Evolutionary conservation across 2,888 invertebrate species (phyloP), one percentile per base, ranked within the genome.

Genomic region (Pogonocherus hispidulus): DNA sequence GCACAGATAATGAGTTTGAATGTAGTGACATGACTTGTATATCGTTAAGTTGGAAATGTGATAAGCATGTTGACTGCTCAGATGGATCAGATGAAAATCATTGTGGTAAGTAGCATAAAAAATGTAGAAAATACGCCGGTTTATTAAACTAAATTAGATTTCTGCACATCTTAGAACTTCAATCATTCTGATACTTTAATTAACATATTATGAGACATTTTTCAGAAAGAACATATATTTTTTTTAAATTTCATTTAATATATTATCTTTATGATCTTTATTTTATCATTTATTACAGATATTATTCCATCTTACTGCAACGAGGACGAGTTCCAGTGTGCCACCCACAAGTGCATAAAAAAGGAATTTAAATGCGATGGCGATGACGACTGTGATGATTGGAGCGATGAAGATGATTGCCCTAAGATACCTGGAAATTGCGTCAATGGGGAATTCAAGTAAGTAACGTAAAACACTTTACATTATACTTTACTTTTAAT

Each of bases 351-450:
- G 64, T 96, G 95, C 82, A 91, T 95, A 51, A 88, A 91, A 41
- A 88, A 89, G 76, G 90, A 92, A 67, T 95, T 93, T 81, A 90
- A 91, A 70, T 95, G 95, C 81, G 95, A 96, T 76, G 93, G 93
- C 0, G 94, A 95, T 80, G 93, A 94, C 79, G 95, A 96, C 81
- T 95, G 95, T 79, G 94, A 93, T 0, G 95, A 96, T 81, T 93
- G 93, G 91, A 94, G 93, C 62, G 95, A 95, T 79, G 95, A 95
- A 81, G 92, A 93, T 78, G 90, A 92, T 70, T 95, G 95, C 79
- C 90, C 91, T 0, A 86, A 89, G 73, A 89, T 89, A 0, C 77
- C 81, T 18, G 90, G 90, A 0, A 90, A 88, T 75, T 94, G 94
- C 78, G 91, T 89, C 44, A 84, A 89, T 3, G 91, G 90, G 71